A percentile compares a stretch with the other conserved stretches of the same genome.
phyloP scores from a whole-genome alignment of 1,140 invertebrate genomes.

The Neodiprion lecontei region DNA sequence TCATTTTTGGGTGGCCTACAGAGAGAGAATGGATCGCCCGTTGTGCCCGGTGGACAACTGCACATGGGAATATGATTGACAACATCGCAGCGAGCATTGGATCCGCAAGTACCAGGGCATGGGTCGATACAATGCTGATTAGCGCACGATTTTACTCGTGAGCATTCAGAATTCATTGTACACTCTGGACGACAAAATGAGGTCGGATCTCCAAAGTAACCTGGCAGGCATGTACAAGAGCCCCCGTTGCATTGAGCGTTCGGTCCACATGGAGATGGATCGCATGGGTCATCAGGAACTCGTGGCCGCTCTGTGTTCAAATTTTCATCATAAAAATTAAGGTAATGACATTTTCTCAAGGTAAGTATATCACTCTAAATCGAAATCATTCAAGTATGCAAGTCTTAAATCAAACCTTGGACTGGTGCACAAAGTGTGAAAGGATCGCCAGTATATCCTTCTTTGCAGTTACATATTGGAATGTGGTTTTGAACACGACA shows the following conservation, averaged over 20 bases:
- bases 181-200: conserved; percentile 80
- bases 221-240: conserved; percentile 76
- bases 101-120: conserved; percentile 79
- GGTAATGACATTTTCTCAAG: conserved; percentile 21
- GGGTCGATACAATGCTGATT: conserved; percentile 79
- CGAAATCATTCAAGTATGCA: background rate
- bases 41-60: conserved; percentile 70
- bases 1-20: conserved; percentile 60
- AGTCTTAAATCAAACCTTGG: conserved; percentile 30
- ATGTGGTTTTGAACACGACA: conserved; percentile 81
- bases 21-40: conserved; percentile 80
- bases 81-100: conserved; percentile 77
- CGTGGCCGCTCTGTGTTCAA: conserved; percentile 52
- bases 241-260: conserved; percentile 77
- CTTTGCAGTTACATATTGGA: conserved; percentile 73
- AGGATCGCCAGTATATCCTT: conserved; percentile 71
- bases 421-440: conserved; percentile 66
- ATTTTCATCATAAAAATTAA: conserved; percentile 21
- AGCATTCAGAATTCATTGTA: conserved; percentile 83
- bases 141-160: conserved; percentile 75
- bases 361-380: no score
- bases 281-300: conserved; percentile 70
- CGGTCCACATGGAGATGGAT: conserved; percentile 79
- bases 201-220: conserved; percentile 78
- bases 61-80: conserved; percentile 81